Base-by-base conservation (phyloP, 2,888 invertebrate species). In the Drosophila trichaetosa region DNA sequence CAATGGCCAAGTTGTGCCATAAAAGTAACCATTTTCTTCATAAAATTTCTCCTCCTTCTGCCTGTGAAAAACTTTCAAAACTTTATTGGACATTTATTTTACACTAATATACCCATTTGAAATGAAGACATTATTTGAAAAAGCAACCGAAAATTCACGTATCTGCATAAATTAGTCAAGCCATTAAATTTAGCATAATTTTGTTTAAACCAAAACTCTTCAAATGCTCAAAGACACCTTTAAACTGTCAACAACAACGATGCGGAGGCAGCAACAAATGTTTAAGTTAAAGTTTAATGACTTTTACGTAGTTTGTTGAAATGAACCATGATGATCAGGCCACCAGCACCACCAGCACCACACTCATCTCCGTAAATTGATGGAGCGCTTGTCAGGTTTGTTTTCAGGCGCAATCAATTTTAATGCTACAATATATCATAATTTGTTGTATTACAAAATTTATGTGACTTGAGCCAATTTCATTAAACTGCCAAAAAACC, bases 241-340 rank as follows among this genome's bases (percentile, higher is more conserved):
- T 33, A 57, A 69, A 60, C 56, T 59, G 63, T 36, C 34, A 40
- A 38, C 29, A 69, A 52, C 33, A 42, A 46, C 13, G 60, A 62
- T 5, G 61, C 36, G 33, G 11, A 31, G 27, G 3, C 29, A 31
- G 33, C 36, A 69, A 29, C 48, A 69, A 51, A 24, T 67, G 52
- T 51, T 67, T 51, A 48, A 56, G 51, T 66, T 64, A 51, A 72
- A 83, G 60, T 80, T 80, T 83, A 84, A 83, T 75, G 78, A 81
- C 69, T 70, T 60, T 67, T 53, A 34, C 33, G 58, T 21, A 34
- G 34, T 46, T 70, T 69, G 61, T 59, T 73, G 61, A 75, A 72
- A 64, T 68, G 66, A 65, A 40, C 62, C 61, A 62, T 63, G 71
- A 61, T 69, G 70, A 66, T 16, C 46, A 24, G 21, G 2, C 51